Conservation (phyloP, 2,113 vertebrate genomes). For the Saccopteryx leptura region DNA sequence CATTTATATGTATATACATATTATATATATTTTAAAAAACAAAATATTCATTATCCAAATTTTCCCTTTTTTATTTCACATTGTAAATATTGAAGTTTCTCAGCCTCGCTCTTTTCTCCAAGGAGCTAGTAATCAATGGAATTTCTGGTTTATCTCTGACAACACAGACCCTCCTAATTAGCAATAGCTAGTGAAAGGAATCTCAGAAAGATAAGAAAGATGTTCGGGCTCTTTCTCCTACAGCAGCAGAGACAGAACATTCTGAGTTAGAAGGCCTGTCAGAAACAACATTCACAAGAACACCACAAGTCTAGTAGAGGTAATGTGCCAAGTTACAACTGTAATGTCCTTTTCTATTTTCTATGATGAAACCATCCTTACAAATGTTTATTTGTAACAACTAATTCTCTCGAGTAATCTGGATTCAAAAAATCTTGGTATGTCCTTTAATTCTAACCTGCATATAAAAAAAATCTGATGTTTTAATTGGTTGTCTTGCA, state of each 20-base stretch:
- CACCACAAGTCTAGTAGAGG: not conserved
- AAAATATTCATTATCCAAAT: not conserved
- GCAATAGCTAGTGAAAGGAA: not conserved
- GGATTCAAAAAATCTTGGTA: not conserved
- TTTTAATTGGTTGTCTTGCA: not conserved
- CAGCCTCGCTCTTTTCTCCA: not conserved
- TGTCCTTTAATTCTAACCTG: not conserved
- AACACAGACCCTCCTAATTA: not conserved
- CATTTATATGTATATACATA: not conserved
- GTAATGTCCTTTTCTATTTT: not conserved
- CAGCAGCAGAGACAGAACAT: not conserved
- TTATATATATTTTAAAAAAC: not conserved
- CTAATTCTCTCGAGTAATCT: not conserved
- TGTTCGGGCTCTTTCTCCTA: not conserved
- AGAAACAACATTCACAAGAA: not conserved
- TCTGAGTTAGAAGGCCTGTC: not conserved
- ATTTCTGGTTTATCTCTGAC: constrained; percentile 2
- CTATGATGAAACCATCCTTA: not conserved
- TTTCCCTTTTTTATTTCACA: constrained; percentile 8
- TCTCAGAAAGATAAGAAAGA: not conserved
- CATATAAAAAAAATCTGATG: not conserved
- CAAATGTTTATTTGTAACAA: constrained; percentile 30
- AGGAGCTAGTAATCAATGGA: not conserved
- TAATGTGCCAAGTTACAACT: not conserved
- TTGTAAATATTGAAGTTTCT: not conserved